Percentiles rank a stretch among this genome's conserved stretches.
Conservation (phyloP, 2,797 vertebrate species). For the Fistularia tabacaria region DNA sequence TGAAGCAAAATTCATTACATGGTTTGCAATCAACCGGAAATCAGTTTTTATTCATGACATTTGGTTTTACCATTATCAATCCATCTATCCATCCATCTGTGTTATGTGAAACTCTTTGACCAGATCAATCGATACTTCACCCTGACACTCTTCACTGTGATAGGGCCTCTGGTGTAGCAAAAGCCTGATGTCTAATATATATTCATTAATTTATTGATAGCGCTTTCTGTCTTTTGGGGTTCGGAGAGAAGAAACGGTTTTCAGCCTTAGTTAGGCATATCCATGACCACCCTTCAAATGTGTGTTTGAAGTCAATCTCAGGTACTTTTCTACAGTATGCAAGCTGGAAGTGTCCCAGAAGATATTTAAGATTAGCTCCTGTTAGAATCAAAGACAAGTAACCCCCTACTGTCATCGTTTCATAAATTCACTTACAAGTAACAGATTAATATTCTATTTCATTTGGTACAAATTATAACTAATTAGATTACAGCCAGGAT, state of each 20-base stretch:
- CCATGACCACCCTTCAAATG: neutral
- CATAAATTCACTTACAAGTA: no score
- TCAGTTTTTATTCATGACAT: constrained; percentile 10
- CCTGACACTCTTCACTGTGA: constrained; percentile 48
- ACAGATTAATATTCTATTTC: no score
- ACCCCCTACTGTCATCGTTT: no score
- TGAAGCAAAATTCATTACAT: neutral
- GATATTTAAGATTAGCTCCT: no score
- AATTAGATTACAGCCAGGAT: no score
- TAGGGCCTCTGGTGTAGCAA: constrained; percentile 24
- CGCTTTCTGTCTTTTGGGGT: constrained; percentile 31
- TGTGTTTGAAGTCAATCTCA: no score
- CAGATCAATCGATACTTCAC: constrained; percentile 57
- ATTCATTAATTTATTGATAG: constrained; percentile 77
- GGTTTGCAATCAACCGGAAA: neutral
- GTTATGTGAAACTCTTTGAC: constrained; percentile 20
- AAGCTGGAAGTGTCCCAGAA: no score
- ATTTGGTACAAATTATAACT: no score
- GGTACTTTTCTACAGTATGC: no score
- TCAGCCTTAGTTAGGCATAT: constrained; percentile 11
- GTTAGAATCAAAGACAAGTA: no score
- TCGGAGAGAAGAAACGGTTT: constrained; percentile 44
- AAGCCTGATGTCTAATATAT: constrained; percentile 53
- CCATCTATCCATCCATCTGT: constrained; percentile 14
- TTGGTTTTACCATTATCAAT: constrained; percentile 6